Evolutionary conservation across 2,888 invertebrate species (phyloP), one percentile per base, ranked within the genome.

Genomic region (Thera britannica): DNA sequence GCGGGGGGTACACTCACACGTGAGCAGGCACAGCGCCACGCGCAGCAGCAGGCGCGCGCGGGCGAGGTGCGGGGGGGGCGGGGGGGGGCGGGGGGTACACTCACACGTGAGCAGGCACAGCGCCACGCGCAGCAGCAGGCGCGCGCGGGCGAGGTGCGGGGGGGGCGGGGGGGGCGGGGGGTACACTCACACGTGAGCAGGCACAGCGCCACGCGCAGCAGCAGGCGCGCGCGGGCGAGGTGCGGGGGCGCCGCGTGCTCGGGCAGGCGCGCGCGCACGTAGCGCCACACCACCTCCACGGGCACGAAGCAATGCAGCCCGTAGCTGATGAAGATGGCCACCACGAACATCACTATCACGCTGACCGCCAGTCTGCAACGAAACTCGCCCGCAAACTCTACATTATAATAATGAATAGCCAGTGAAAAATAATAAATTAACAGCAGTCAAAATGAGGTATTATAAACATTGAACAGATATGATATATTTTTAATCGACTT

Each of bases 221-320:
- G 74, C 11, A 76, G 94, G 57, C 90, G 93, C 2, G 23, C 23
- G 23, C 23, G 23, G 23, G 23, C 23, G 23, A 23, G 23, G 23
- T 23, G 23, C 23, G 23, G 0, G 0, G 84, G 80, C 0, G 82
- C 65, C 0, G 82, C 75, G 4, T 77, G 63, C 8, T 72, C 67
- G 56, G 80, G 73, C 86, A 94, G 80, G 1, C 85, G 81, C 1
- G 91, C 88, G 51, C 96, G 88, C 64, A 93, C 67, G 82, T 96
- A 97, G 11, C 97, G 97, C 98, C 98, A 98, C 57, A 97, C 95
- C 72, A 99, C 98, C 79, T 98, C 97, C 76, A 99, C 96, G 0
- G 99, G 98, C 46, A 99, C 99, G 90, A 98, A 99, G 88, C 98
- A 98, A 84, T 99, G 98, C 48, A 99, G 93, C 0, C 97, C 97